Conservation (phyloP, 2,888 invertebrate genomes). For the Drymonia ruficornis region DNA sequence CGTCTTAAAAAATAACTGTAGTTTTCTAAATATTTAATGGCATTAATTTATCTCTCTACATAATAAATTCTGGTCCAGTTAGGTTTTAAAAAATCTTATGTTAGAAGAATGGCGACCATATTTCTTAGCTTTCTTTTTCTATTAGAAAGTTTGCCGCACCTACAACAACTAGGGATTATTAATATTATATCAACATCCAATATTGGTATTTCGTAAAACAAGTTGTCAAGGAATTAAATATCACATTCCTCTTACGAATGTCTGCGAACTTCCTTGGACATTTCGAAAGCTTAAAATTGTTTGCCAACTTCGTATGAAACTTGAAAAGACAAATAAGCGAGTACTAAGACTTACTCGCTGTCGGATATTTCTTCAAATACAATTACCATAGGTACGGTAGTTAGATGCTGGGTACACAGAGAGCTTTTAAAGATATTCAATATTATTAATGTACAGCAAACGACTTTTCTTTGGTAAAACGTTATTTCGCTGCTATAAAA, state of each 20-base stretch:
- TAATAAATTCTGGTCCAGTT: background rate
- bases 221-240: constrained; percentile 4
- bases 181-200: background rate
- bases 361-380: constrained; percentile 52
- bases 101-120: background rate
- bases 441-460: background rate
- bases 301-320: constrained; percentile 25
- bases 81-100: background rate
- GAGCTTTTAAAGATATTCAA: constrained; percentile 23
- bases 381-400: constrained; percentile 59
- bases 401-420: constrained; percentile 34
- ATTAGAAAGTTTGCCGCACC: background rate
- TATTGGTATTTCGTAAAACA: background rate
- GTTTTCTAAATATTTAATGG: too few relatives aligned
- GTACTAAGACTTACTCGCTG: constrained; percentile 26
- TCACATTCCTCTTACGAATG: constrained; percentile 11
- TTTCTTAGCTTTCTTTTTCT: background rate
- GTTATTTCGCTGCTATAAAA: too few relatives aligned
- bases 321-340: constrained; percentile 25
- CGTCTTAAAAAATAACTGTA: too few relatives aligned
- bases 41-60: too few relatives aligned
- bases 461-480: background rate
- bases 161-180: too few relatives aligned
- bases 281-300: constrained; percentile 28
- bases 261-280: constrained; percentile 20